Base-by-base conservation (phyloP, 2,797 vertebrate species). In the Nyctalus aviator region DNA sequence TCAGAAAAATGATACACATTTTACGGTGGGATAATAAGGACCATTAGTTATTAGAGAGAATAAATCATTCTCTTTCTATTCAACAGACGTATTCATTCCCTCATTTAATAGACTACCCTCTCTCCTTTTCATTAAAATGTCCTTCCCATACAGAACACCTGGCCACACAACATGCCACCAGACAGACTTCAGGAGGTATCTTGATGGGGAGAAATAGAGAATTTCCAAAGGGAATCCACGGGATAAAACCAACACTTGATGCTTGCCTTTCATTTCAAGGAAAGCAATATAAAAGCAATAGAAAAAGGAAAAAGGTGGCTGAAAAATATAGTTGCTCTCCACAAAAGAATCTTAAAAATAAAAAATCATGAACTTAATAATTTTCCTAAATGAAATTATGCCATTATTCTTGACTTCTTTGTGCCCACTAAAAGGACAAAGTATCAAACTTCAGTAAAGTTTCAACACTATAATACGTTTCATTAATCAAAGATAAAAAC, bases 351-450 rank as follows among this genome's bases (percentile, higher is more conserved):
- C 89, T 96, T 94, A 96, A 96, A 97, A 95, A 95, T 96, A 95
- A 96, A 96, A 96, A 94, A 91, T 93, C 95, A 84, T 37, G 96
- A 97, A 93, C 95, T 97, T 97, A 95, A 91, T 96, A 96, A 97
- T 97, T 97, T 97, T 96, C 91, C 93, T 96, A 97, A 97, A 97
- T 97, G 96, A 97, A 97, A 97, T 96, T 95, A 96, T 95, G 94
- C 94, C 92, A 97, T 97, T 97, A 96, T 97, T 96, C 86, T 62
- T 79, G 87, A 96, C 93, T 95, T 96, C 97, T 97, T 97, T 97
- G 88, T 96, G 89, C 87, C 81, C 85, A 92, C 91, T 93, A 93
- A 97, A 97, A 97, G 95, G 93, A 96, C 95, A 96, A 97, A 96
- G 95, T 91, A 97, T 94, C 95, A 91, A 97, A 97, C 95, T 97